A percentile compares a stretch with the other conserved stretches of the same genome.
These are phyloP conservation scores for Anthonomus grandis DNA, from an alignment of 1,140 invertebrate species.

Conservation along the genomic window DNA sequence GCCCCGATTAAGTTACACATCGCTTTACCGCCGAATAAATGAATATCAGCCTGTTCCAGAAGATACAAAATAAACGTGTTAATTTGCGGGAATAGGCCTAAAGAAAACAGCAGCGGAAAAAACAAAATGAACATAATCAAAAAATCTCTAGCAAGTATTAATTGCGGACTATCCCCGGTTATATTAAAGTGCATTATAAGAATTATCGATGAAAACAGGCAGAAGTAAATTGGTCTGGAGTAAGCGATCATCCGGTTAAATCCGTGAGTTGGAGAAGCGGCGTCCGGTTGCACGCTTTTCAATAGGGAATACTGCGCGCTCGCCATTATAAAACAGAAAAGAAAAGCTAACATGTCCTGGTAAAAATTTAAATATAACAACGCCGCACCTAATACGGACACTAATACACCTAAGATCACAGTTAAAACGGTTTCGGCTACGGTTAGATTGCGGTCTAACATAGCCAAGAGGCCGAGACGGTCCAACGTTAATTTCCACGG, in stretches of 20 bases:
- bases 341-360: conserved; percentile 86
- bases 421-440: conserved; percentile 81
- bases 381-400: conserved; percentile 80
- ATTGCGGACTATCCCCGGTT: conserved; percentile 59
- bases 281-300: conserved; percentile 98
- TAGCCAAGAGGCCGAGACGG: conserved; percentile 82
- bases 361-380: conserved; percentile 85
- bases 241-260: conserved; percentile 96
- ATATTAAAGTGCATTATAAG: conserved; percentile 63
- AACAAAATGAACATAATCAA: conserved; percentile 79
- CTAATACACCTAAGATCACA: conserved; percentile 79
- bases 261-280: conserved; percentile 95
- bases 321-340: conserved; percentile 96
- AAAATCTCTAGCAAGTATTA: conserved; percentile 68
- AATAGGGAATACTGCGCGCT: conserved; percentile 96
- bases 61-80: conserved; percentile 96
- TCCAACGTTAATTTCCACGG: conserved; percentile 86
- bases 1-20: conserved; percentile 84
- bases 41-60: conserved; percentile 95
- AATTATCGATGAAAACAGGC: conserved; percentile 74
- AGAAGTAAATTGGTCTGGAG: conserved; percentile 93
- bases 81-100: conserved; percentile 94
- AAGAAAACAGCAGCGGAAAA: conserved; percentile 90
- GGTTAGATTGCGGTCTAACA: conserved; percentile 90
- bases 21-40: conserved; percentile 96